Conservation (phyloP, 2,888 invertebrate genomes). For the Dinocampus coccinellae region DNA sequence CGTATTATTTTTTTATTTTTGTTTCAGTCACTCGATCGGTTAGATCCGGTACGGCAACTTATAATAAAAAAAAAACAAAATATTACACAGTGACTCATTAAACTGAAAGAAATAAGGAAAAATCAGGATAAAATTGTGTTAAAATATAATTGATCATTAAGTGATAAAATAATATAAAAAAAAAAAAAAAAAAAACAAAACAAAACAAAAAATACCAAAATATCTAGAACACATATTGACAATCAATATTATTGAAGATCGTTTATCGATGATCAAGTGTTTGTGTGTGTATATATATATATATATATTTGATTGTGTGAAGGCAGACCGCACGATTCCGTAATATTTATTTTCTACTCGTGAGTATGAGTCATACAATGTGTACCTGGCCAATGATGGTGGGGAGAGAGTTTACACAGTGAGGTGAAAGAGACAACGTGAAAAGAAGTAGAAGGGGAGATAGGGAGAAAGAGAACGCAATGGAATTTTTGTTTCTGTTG, state of each 20-base stretch:
- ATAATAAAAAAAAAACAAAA: not conserved
- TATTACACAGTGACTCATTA: not conserved
- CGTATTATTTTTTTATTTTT: no score
- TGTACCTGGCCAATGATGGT: not conserved
- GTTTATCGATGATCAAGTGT: no score
- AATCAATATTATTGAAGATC: no score
- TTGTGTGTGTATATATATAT: no score
- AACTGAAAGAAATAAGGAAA: not conserved
- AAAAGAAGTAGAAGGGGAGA: not conserved
- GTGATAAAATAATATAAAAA: constrained; percentile 27
- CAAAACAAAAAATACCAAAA: no score
- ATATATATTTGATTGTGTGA: no score
- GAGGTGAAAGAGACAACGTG: not conserved
- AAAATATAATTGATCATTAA: no score
- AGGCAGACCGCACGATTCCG: constrained; percentile 55
- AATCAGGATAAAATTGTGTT: not conserved
- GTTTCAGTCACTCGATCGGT: constrained; percentile 20
- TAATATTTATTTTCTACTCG: constrained; percentile 62
- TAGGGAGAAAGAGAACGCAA: not conserved
- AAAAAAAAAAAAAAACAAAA: not conserved
- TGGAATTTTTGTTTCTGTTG: constrained; percentile 21
- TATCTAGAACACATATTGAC: no score
- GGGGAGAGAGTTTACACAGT: not conserved
- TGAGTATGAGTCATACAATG: constrained; percentile 33
- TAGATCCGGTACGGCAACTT: not conserved